Evolutionary conservation across 1,140 invertebrate species (phyloP).

Genomic region (Drosophila equinoxialis): DNA sequence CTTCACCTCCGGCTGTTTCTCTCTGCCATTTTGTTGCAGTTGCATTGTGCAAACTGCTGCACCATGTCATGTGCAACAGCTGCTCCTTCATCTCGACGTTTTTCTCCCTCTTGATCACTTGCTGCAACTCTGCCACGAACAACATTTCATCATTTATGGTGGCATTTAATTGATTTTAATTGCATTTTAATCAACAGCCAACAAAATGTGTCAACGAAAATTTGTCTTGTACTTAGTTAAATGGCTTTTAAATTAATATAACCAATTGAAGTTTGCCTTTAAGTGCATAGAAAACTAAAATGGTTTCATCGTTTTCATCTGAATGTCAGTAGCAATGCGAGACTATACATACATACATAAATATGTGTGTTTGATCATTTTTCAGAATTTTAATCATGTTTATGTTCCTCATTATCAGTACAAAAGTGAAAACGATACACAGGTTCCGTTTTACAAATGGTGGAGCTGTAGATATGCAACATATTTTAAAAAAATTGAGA

Average conservation of each 20-base stretch:
- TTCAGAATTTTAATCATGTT: too few species aligned
- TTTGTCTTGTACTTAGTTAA: constrained; percentile 12
- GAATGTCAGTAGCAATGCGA: background rate
- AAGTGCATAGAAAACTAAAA: background rate
- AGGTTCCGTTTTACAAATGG: too few species aligned
- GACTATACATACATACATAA: too few species aligned
- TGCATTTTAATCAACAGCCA: constrained; percentile 64
- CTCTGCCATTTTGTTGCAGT: constrained; percentile 22
- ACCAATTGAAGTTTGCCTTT: background rate
- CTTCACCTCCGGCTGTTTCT: constrained; percentile 7
- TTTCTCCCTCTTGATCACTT: constrained; percentile 21
- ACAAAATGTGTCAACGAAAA: constrained; percentile 20
- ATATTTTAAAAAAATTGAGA: too few species aligned
- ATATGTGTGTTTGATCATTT: background rate
- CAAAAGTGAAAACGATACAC: too few species aligned
- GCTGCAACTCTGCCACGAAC: constrained; percentile 40
- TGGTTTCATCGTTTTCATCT: background rate
- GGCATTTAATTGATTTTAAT: constrained; percentile 76
- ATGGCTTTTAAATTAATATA: constrained; percentile 63
- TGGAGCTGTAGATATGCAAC: too few species aligned
- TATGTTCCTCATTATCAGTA: too few species aligned
- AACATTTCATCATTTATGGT: constrained; percentile 23
- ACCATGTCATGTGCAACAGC: constrained; percentile 41
- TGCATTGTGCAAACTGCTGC: constrained; percentile 43
- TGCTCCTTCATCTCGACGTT: background rate